Conservation (phyloP, 2,888 invertebrate genomes). For the Beris morrisii region DNA sequence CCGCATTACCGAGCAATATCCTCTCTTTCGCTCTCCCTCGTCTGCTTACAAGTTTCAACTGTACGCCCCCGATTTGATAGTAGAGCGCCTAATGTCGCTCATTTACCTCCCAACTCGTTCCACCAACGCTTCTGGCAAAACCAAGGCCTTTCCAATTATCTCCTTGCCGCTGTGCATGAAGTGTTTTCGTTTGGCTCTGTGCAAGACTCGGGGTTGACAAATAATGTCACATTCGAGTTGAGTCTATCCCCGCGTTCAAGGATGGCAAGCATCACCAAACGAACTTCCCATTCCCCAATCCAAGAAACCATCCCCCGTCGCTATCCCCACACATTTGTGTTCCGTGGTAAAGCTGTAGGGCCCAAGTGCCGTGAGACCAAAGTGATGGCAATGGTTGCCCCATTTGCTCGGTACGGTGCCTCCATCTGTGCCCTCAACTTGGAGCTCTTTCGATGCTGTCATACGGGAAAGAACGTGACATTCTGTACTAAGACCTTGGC, state of each 20-base stretch:
- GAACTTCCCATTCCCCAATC: constrained; percentile 15
- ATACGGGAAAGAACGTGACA: constrained; percentile 37
- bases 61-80: no score
- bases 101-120: constrained; percentile 6
- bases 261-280: constrained; percentile 26
- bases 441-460: constrained; percentile 27
- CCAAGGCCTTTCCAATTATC: constrained; percentile 27
- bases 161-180: constrained; percentile 12
- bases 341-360: no score
- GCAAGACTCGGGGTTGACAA: constrained; percentile 20
- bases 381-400: no score
- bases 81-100: background rate
- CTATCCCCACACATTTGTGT: no score
- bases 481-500: constrained; percentile 25
- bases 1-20: background rate
- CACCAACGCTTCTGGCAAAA: constrained; percentile 8
- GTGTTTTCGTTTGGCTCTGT: background rate
- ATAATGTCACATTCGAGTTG: constrained; percentile 29
- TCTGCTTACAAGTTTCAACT: no score
- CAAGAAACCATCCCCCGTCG: background rate
- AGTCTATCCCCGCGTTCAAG: constrained; percentile 20
- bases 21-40: no score
- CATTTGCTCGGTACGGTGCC: no score
- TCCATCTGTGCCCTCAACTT: no score
- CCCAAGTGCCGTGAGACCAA: no score